phyloP scores from a whole-genome alignment of 2,797 vertebrate genomes.

The Ambastaia sidthimunki region DNA sequence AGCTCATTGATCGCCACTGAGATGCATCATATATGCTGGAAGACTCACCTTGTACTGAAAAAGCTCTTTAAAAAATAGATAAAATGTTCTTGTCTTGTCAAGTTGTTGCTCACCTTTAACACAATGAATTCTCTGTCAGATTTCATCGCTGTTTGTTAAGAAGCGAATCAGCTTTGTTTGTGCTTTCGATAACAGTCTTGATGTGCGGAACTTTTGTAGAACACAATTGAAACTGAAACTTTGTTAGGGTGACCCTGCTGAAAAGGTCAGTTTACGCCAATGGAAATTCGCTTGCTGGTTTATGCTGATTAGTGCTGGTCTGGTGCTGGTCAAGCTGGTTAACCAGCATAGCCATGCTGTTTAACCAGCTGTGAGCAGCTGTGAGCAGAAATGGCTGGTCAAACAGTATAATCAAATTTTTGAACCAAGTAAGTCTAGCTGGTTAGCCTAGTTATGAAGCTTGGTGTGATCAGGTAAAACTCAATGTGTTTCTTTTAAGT shows the following conservation, averaged over 20 bases:
- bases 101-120: constrained; percentile 32
- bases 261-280: background rate
- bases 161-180: constrained; percentile 4
- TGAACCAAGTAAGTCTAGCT: too few relatives aligned
- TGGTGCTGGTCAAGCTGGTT: background rate
- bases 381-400: too few relatives aligned
- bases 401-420: too few relatives aligned
- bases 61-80: constrained; percentile 60
- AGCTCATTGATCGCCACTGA: constrained; percentile 53
- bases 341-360: background rate
- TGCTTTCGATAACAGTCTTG: background rate
- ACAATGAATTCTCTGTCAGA: background rate
- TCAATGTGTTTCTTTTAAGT: background rate
- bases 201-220: constrained; percentile 15
- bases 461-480: too few relatives aligned
- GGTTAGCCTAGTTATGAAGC: too few relatives aligned
- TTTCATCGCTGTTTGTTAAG: background rate
- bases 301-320: background rate
- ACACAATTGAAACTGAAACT: background rate
- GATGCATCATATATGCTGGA: constrained; percentile 51
- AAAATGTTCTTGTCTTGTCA: constrained; percentile 41
- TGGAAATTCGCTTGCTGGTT: background rate
- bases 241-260: background rate
- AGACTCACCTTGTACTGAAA: constrained; percentile 38
- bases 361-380: too few relatives aligned